Evolutionary conservation across 1,140 invertebrate genomes (phyloP), one percentile per base, ranked within the genome.

Genomic region (Aphis craccivora): DNA sequence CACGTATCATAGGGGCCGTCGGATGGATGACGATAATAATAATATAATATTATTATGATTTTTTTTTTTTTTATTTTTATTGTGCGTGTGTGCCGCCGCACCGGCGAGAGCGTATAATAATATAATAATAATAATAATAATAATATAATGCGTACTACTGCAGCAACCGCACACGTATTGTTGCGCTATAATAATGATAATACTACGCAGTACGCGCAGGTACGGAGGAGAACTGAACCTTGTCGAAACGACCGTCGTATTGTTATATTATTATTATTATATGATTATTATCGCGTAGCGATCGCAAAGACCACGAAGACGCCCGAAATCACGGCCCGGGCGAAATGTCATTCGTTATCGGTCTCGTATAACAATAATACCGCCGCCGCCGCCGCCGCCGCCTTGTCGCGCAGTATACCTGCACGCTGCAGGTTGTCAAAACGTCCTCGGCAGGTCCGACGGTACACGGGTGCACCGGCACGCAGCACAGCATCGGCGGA

Each of bases 291-390:
- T 76, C 60, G 14, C n/a, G 60, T 5, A 18, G 60, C n/a, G 60
- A 76, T 76, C 60, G 30, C 60, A n/a, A 67, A 30, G 60, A 67
- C 60, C 11, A 11, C 60, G 55, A 25, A 30, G 60, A 76, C 60
- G 60, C 60, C 60, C 60, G 60, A 76, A 76, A 76, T 76, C 60
- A 35, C 60, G 30, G 60, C 1, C 30, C 60, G 60, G 60, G 30
- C 60, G n/a, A 76, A 51, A 76, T 76, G 60, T 76, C 60, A 76
- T 67, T 67, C 60, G 14, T 76, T 76, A 76, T 76, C 60, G 60
- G 51, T 14, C 25, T 30, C 30, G 60, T n/a, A 35, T 18, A 76
- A 76, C n/a, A 14, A 60, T 14, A 67, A 76, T 76, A 30, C 9
- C 7, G 7, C 53, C 53, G 53, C 20, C 7, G 7, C 9, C 7